These are phyloP conservation scores for Rhopalosiphum padi DNA, from an alignment of 1,140 invertebrate genomes.

Conservation along the genomic window DNA sequence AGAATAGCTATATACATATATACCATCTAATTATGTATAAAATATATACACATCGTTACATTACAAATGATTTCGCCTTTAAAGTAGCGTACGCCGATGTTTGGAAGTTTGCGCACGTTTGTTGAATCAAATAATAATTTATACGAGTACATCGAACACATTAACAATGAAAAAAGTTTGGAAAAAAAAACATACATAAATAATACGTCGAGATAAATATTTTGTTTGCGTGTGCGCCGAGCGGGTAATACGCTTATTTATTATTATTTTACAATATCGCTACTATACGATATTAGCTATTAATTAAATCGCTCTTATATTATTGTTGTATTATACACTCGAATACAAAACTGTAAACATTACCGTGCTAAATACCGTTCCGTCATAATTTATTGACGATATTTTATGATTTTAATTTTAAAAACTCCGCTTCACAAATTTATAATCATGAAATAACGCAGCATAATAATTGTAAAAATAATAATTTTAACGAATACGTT, in stretches of 20 bases:
- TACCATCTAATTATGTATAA: not conserved
- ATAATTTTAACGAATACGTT: too few relatives aligned
- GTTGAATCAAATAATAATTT: not conserved
- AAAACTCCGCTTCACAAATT: not conserved
- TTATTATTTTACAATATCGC: not conserved
- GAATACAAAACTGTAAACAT: not conserved
- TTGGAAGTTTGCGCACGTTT: not conserved
- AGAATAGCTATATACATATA: not conserved
- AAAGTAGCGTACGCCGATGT: not conserved
- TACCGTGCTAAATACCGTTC: not conserved
- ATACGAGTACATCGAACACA: not conserved
- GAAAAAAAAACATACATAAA: not conserved
- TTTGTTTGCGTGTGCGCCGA: not conserved
- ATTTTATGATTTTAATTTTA: not conserved
- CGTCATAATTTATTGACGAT: not conserved
- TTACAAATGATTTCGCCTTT: not conserved
- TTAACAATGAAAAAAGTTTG: slow-evolving; percentile 11
- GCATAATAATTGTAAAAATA: not conserved
- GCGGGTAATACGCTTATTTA: not conserved
- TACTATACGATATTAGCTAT: not conserved
- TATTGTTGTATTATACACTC: not conserved
- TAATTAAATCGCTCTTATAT: not conserved
- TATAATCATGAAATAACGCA: not conserved
- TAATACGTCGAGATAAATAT: not conserved
- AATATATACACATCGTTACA: not conserved